Base-by-base conservation (phyloP, 2,797 vertebrate genomes). In the Enteromius trimaculatus region DNA sequence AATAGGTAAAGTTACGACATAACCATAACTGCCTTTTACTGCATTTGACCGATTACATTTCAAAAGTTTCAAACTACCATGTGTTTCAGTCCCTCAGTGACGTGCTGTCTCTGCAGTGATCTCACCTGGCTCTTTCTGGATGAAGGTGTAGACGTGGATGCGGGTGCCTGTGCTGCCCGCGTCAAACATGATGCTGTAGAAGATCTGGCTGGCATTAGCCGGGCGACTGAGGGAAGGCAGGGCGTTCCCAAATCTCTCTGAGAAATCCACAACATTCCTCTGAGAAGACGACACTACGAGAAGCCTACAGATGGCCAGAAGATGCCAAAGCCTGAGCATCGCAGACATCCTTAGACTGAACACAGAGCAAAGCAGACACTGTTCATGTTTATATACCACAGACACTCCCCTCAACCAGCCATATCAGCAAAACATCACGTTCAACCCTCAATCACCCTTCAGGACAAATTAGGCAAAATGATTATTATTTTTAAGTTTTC, bases 161-260 rank as follows among this genome's bases (percentile, higher is more conserved):
- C 98, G 95, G 0, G 98, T 99, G 84, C 98, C 98, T 0, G 98
- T 99, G 93, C 97, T 99, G 88, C 98, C 98, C 0, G 97, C 97
- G 0, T 99, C 98, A 89, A 99, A 98, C 96, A 99, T 98, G 90
- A 99, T 96, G 4, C 96, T 95, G 64, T 99, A 98, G 92, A 96
- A 95, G 87, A 95, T 95, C 81, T 90, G 90, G 88, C 94, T 96
- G 91, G 93, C 90, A 89, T 96, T 96, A 21, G 96, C 85, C 1
- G 96, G 95, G 4, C 96, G 96, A 88, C 89, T 88, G 5, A 96
- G 92, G 19, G 92, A 90, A 26, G 93, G 92, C 1, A 94, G 91
- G 84, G 93, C 62, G 85, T 76, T 84, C 29, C 86, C 70, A 2
- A 90, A 77, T 83, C 72, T 85, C 42, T 91, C 84, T 2, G 17